Conservation (phyloP, 2,797 vertebrate species). For the Balearica regulorum region DNA sequence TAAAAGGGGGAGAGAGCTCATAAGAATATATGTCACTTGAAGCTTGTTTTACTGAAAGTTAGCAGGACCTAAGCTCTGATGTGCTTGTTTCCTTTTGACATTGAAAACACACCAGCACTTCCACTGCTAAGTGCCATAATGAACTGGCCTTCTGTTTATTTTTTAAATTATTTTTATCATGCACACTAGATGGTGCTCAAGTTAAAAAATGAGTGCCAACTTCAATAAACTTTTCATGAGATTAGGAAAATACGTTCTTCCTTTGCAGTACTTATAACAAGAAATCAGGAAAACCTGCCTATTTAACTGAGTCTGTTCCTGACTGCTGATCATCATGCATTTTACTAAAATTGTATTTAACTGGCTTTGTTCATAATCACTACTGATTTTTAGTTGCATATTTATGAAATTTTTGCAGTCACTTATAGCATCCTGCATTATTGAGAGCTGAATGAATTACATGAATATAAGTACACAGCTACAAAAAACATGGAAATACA, state of each 20-base stretch:
- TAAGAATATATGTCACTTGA: neutral
- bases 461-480: neutral
- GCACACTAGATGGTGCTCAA: conserved; percentile 66
- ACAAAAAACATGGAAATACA: neutral
- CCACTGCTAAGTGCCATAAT: neutral
- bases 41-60: neutral
- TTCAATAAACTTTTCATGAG: neutral
- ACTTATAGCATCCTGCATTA: neutral
- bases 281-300: neutral
- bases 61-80: neutral
- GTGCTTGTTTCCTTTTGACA: neutral
- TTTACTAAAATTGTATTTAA: neutral
- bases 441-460: neutral
- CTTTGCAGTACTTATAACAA: neutral
- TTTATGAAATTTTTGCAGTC: neutral
- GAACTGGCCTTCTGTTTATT: neutral
- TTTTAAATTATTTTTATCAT: neutral
- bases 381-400: neutral
- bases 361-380: neutral
- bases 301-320: neutral
- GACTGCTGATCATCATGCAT: neutral
- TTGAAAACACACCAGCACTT: neutral
- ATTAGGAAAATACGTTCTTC: neutral
- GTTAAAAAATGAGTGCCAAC: conserved; percentile 28
- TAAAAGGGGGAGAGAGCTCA: neutral